Evolutionary conservation across 1,140 invertebrate genomes (phyloP).

Genomic region (Bombus ignitus): DNA sequence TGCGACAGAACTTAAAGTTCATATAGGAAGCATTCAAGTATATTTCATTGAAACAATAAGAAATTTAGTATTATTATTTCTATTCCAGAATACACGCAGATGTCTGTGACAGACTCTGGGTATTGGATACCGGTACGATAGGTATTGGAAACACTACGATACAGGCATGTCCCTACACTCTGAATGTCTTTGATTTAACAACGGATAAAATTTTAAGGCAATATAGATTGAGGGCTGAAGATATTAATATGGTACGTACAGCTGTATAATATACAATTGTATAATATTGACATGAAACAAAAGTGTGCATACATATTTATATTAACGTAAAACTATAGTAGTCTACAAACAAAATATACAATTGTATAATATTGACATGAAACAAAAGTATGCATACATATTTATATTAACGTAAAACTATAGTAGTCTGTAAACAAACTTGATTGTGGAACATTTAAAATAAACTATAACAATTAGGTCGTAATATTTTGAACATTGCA

Average conservation of each 20-base stretch:
- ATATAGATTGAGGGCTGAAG: constrained; percentile 87
- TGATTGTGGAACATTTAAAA: too few species aligned
- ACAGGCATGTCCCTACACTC: constrained; percentile 88
- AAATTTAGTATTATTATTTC: neutral
- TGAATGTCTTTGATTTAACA: constrained; percentile 90
- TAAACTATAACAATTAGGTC: too few species aligned
- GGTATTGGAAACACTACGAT: constrained; percentile 89
- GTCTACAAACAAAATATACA: neutral
- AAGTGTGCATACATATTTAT: neutral
- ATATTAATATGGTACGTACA: constrained; percentile 85
- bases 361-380: neutral
- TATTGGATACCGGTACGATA: constrained; percentile 91
- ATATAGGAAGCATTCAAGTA: too few species aligned
- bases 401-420: too few species aligned
- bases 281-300: neutral
- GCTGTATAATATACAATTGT: neutral
- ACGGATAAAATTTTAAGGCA: constrained; percentile 88
- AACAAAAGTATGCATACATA: neutral
- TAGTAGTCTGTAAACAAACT: too few species aligned
- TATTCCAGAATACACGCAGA: constrained; percentile 85
- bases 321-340: too few species aligned
- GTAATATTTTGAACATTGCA: too few species aligned
- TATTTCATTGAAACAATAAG: neutral
- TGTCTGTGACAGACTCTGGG: constrained; percentile 90
- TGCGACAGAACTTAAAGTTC: neutral